Evolutionary conservation across 2,113 vertebrate genomes (phyloP).

Genomic region (Australoheros scitulus): DNA sequence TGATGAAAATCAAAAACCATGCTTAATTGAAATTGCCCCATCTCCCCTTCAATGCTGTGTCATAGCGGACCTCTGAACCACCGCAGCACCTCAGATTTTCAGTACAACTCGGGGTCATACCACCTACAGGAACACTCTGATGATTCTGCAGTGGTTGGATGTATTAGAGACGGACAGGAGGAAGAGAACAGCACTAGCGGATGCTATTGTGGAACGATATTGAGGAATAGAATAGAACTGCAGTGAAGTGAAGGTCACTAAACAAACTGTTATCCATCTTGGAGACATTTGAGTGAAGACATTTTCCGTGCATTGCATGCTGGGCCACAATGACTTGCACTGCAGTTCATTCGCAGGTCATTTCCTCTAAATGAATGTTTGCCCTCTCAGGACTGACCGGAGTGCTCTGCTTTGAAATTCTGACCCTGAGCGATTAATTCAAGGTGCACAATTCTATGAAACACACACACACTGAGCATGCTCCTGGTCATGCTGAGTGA

Average conservation of each 20-base stretch:
- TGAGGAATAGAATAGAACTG: neutral
- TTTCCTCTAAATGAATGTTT: neutral
- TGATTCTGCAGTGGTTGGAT: too few relatives aligned
- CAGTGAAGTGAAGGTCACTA: too few relatives aligned
- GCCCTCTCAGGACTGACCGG: neutral
- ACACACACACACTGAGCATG: neutral
- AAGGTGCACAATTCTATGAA: neutral
- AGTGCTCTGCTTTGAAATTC: neutral
- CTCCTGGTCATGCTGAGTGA: neutral
- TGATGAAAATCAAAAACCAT: neutral
- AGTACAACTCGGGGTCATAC: neutral
- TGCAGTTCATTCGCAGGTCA: neutral
- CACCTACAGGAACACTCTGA: neutral
- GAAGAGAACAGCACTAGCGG: neutral
- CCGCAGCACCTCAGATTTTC: fast-evolving
- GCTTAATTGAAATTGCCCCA: neutral
- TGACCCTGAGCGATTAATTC: neutral
- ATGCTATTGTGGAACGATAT: fast-evolving
- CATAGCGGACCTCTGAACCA: neutral
- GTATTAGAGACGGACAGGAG: neutral
- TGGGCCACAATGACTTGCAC: neutral
- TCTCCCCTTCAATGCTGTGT: neutral
- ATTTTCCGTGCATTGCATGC: neutral
- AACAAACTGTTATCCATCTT: neutral
- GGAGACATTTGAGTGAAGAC: neutral